Evolutionary conservation across 2,888 invertebrate genomes (phyloP).

Genomic region (Caenorhabditis sinica): DNA sequence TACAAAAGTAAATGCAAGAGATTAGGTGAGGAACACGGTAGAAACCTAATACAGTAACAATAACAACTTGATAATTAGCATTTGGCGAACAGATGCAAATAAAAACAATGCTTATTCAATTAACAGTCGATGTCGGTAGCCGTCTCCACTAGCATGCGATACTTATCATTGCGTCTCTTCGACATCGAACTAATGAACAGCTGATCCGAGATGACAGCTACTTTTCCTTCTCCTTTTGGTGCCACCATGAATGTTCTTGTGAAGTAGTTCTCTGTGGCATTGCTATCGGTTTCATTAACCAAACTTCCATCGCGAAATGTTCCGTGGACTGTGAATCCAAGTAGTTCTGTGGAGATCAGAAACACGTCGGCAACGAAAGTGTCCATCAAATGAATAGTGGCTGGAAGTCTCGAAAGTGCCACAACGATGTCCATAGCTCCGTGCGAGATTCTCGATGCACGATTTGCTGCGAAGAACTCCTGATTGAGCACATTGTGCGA

Average conservation of each 20-base stretch:
- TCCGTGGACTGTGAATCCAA: slow-evolving; percentile 91
- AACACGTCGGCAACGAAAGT: slow-evolving; percentile 93
- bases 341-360: slow-evolving; percentile 85
- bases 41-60: slow-evolving; percentile 16
- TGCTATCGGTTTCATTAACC: slow-evolving; percentile 68
- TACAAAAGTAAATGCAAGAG: slow-evolving; percentile 3
- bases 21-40: not conserved
- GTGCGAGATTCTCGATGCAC: slow-evolving; percentile 65
- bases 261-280: slow-evolving; percentile 83
- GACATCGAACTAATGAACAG: slow-evolving; percentile 86
- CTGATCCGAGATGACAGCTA: slow-evolving; percentile 85
- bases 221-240: slow-evolving; percentile 84
- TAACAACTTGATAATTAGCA: not conserved
- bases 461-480: slow-evolving; percentile 83
- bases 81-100: slow-evolving; percentile 3
- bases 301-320: slow-evolving; percentile 89
- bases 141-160: slow-evolving; percentile 65
- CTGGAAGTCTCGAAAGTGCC: slow-evolving; percentile 91
- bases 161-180: slow-evolving; percentile 70
- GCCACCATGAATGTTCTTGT: slow-evolving; percentile 84
- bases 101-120: not conserved
- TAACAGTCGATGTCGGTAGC: slow-evolving; percentile 29
- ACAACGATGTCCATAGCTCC: slow-evolving; percentile 89
- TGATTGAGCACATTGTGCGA: slow-evolving; percentile 86
- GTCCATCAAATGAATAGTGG: slow-evolving; percentile 91